phyloP scores from a whole-genome alignment of 2,888 invertebrate genomes.

The Erannis defoliaria region DNA sequence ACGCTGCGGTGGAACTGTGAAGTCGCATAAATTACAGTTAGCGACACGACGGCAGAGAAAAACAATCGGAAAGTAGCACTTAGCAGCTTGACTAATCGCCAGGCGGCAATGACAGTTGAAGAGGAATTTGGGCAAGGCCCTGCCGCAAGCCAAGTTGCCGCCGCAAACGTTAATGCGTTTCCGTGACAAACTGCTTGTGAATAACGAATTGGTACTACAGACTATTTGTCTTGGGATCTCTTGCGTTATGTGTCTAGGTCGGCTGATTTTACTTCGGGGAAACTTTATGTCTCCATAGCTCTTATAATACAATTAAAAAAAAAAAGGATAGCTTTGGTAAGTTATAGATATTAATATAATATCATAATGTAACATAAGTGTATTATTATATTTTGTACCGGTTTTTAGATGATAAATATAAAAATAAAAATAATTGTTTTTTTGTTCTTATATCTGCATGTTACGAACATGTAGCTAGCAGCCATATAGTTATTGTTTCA shows the following conservation, averaged over 20 bases:
- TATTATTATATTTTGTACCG: no score
- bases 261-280: background rate
- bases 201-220: slow-evolving; percentile 57
- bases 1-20: slow-evolving; percentile 77
- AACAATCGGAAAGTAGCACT: slow-evolving; percentile 84
- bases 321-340: background rate
- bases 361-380: no score
- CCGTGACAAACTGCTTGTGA: slow-evolving; percentile 64
- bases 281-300: background rate
- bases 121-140: slow-evolving; percentile 63
- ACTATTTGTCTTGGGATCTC: slow-evolving; percentile 44
- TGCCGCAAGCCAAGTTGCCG: slow-evolving; percentile 65
- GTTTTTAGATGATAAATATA: no score
- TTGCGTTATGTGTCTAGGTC: slow-evolving; percentile 37
- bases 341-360: no score
- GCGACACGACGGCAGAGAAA: slow-evolving; percentile 75
- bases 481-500: no score
- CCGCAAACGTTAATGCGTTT: slow-evolving; percentile 63
- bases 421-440: no score
- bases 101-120: slow-evolving; percentile 77
- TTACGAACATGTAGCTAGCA: no score
- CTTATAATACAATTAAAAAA: background rate
- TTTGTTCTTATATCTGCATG: no score
- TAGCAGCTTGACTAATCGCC: slow-evolving; percentile 83
- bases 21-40: slow-evolving; percentile 85